Evolutionary conservation across 92 coral and sea anemone genomes (phyloP), one percentile per base, ranked within the genome.

Genomic region (Umimayanthus chanpuru): DNA sequence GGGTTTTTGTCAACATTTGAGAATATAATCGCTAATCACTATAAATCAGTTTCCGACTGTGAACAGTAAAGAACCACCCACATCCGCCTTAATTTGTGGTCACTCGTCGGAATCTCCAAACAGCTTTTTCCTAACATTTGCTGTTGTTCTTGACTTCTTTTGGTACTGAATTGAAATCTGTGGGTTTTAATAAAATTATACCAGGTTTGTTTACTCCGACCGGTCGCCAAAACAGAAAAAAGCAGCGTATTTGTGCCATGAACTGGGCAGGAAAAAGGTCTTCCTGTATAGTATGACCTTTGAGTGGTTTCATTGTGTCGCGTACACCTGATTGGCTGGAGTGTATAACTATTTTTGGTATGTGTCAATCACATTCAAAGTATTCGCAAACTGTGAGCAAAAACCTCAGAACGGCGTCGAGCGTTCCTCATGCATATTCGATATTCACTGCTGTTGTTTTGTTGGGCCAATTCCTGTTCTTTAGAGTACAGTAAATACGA

Each of bases 361-460:
- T 91, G 95, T 94, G 98, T 93, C 98, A 94, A 94, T 94, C 98
- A 94, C 76, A 25, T 70, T 81, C 56, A 40, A 29, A 47, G 26
- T 15, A 25, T 68, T 30, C 76, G 21, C n/a, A 78, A 70, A 28
- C 41, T 67, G 87, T 53, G 58, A 53, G 58, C 58, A 53, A 53
- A 44, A 53, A 53, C 18, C 58, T 14, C 65, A 36, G 77, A 78
- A 77, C 78, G 79, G 87, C 77, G 87, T 44, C 87, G 77, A 67
- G 77, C 67, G 67, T 71, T 71, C 65, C 65, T 49, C 82, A 83
- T 83, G 65, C 87, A 71, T 70, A 28, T 43, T 26, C 43, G 36
- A 32, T 32, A 32, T 50, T 70, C 9, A 50, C 64, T 44, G 64
- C n/a, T 26, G 41, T 20, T 21, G 87, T 83, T 71, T 83, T 58